phyloP scores from a whole-genome alignment of 2,888 invertebrate species.

The Tipula unca region DNA sequence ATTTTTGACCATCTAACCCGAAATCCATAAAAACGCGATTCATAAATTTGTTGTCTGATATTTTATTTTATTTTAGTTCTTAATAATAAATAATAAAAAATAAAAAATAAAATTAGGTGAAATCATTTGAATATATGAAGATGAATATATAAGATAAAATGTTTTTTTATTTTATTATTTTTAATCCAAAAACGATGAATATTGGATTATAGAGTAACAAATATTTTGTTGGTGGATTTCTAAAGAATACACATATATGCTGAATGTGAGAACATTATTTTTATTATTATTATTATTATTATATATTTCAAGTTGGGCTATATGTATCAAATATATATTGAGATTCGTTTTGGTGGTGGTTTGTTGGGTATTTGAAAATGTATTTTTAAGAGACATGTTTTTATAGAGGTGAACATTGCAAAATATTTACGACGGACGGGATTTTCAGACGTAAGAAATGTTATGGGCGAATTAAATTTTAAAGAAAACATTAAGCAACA shows the following conservation, averaged over 20 bases:
- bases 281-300: neutral
- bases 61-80: neutral
- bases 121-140: slow-evolving; percentile 1
- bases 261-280: neutral
- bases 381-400: neutral
- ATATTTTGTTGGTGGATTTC: neutral
- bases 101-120: neutral
- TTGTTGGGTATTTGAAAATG: neutral
- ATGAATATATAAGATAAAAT: neutral
- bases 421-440: too few relatives aligned
- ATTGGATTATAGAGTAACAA: slow-evolving; percentile 3
- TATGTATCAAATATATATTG: neutral
- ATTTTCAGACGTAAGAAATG: too few relatives aligned
- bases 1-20: slow-evolving; percentile 14
- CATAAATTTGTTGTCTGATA: slow-evolving; percentile 8
- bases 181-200: slow-evolving; percentile 4
- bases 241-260: neutral
- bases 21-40: slow-evolving; percentile 14
- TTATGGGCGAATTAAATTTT: too few relatives aligned
- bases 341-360: neutral
- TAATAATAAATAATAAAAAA: slow-evolving; percentile 4
- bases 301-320: neutral
- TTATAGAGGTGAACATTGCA: too few relatives aligned
- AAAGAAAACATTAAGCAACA: too few relatives aligned
- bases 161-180: neutral